Conservation (phyloP, 1,140 invertebrate genomes). For the Calycopis cecrops region DNA sequence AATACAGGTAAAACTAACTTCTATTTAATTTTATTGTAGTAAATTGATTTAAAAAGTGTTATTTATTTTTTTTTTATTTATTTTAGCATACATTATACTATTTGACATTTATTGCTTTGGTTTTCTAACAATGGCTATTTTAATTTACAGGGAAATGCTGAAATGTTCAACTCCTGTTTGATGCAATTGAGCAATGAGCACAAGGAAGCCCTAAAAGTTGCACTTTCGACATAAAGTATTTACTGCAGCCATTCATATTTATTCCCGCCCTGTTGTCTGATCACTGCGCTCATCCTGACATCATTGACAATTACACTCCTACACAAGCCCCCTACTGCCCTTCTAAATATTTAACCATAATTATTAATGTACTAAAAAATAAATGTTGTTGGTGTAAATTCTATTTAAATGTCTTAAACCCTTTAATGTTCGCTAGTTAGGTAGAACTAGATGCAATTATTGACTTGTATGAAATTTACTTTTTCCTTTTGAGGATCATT, state of each 20-base stretch:
- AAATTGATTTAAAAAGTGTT: too few relatives aligned
- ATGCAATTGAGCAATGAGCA: conserved; percentile 85
- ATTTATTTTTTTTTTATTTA: too few relatives aligned
- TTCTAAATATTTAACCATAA: conserved; percentile 3
- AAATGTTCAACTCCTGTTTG: conserved; percentile 89
- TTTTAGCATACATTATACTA: not conserved
- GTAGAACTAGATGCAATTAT: conserved; percentile 7
- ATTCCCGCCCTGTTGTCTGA: conserved; percentile 35
- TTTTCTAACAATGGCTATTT: conserved; percentile 2
- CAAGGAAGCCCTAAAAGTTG: conserved; percentile 86
- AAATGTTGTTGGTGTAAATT: conserved; percentile 22
- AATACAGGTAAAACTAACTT: conserved; percentile 43
- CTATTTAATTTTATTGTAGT: too few relatives aligned
- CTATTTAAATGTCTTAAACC: conserved; percentile 5
- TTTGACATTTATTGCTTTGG: too few relatives aligned
- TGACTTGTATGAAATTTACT: conserved; percentile 6
- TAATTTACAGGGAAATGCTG: conserved; percentile 77
- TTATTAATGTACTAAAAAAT: conserved; percentile 21
- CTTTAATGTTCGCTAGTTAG: conserved; percentile 10
- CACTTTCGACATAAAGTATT: conserved; percentile 64
- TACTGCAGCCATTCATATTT: conserved; percentile 32
- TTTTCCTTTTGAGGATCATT: conserved; percentile 29
- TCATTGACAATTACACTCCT: conserved; percentile 41
- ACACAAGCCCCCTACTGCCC: conserved; percentile 27
- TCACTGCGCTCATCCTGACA: conserved; percentile 30